phyloP scores from a whole-genome alignment of 2,888 invertebrate species.

The Panorpa germanica region DNA sequence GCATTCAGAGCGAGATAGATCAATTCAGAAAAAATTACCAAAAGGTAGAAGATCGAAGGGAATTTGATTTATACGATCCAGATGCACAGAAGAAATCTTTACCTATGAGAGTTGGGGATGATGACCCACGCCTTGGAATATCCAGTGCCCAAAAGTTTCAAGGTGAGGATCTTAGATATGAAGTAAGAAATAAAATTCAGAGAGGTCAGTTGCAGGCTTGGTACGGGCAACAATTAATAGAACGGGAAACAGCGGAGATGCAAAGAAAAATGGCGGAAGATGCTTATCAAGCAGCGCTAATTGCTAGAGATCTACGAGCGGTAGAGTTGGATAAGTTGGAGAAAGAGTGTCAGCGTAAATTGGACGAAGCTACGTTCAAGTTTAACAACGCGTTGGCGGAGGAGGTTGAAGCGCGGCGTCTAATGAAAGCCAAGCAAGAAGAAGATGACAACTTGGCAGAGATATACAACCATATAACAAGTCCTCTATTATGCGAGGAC shows the following conservation, averaged over 20 bases:
- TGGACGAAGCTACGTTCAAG: conserved; percentile 50
- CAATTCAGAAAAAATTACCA: conserved; percentile 57
- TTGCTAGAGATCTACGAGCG: conserved; percentile 47
- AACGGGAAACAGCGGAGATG: conserved; percentile 30
- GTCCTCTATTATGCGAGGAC: conserved; percentile 77
- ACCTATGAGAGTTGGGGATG: conserved; percentile 47
- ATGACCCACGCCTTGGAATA: conserved; percentile 56
- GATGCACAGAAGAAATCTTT: conserved; percentile 51
- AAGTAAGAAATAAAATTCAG: conserved; percentile 51
- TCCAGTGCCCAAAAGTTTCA: conserved; percentile 75
- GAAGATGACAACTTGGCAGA: conserved; percentile 71
- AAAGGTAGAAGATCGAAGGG: conserved; percentile 55
- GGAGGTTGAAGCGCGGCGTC: too few relatives aligned
- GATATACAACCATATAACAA: conserved; percentile 62
- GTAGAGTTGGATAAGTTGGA: conserved; percentile 55
- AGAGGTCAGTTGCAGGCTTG: conserved; percentile 64
- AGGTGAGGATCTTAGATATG: conserved; percentile 60
- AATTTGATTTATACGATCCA: conserved; percentile 80
- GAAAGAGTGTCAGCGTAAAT: conserved; percentile 47
- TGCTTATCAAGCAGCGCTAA: conserved; percentile 39
- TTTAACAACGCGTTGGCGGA: conserved; percentile 68
- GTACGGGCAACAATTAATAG: conserved; percentile 58
- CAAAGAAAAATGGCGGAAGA: conserved; percentile 44
- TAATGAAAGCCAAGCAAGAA: too few relatives aligned
- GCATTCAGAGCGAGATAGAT: conserved; percentile 62